Evolutionary conservation across 1,140 invertebrate genomes (phyloP).

Genomic region (Pogonus chalceus): DNA sequence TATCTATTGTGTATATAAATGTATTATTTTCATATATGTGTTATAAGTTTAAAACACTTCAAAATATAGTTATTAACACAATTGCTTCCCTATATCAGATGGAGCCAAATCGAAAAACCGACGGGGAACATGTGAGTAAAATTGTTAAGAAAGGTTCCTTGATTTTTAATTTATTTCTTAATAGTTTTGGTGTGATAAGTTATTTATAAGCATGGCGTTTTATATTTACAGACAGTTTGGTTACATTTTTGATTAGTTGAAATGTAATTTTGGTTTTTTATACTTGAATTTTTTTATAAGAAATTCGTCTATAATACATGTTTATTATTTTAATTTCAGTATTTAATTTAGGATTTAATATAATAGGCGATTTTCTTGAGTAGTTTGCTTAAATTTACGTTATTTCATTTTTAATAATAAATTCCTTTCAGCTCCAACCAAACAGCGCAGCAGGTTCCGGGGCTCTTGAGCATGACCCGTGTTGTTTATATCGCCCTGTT

Average conservation of each 20-base stretch:
- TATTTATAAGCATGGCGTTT: slow-evolving; percentile 11
- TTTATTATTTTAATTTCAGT: too few species aligned
- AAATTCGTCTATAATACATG: too few species aligned
- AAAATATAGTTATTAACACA: slow-evolving; percentile 9
- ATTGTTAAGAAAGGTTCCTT: not conserved
- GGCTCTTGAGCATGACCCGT: slow-evolving; percentile 90
- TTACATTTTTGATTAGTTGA: too few species aligned
- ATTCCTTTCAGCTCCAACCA: slow-evolving; percentile 61
- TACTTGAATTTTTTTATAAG: too few species aligned
- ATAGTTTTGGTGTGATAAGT: not conserved
- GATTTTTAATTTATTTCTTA: slow-evolving; percentile 9
- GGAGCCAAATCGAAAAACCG: slow-evolving; percentile 61
- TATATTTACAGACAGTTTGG: slow-evolving; percentile 32
- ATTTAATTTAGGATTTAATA: too few species aligned
- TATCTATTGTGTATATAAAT: too few species aligned
- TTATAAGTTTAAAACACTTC: not conserved
- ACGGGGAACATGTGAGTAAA: slow-evolving; percentile 63
- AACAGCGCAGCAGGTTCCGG: slow-evolving; percentile 90
- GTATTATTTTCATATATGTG: too few species aligned
- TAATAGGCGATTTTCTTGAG: too few species aligned
- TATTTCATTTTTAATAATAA: slow-evolving; percentile 14
- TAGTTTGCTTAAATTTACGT: too few species aligned
- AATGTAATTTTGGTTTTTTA: too few species aligned
- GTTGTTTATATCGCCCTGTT: slow-evolving; percentile 71
- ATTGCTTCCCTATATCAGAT: slow-evolving; percentile 48